A percentile compares a stretch with the other conserved stretches of the same genome.
These are phyloP conservation scores for Drosophila imparisetae DNA, from an alignment of 2,888 invertebrate genomes.

Conservation along the genomic window DNA sequence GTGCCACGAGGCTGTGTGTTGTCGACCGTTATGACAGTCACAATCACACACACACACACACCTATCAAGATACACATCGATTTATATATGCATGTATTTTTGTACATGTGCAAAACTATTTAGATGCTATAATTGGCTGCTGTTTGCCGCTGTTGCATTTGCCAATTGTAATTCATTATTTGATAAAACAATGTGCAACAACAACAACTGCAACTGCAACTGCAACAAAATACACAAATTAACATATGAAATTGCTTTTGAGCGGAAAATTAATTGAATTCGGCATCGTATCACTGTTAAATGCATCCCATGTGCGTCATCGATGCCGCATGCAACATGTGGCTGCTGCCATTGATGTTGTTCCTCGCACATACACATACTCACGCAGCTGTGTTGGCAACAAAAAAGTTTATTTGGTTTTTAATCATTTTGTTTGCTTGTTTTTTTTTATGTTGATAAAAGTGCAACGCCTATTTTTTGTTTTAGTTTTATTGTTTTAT, in stretches of 20 bases:
- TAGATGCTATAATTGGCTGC: conserved; percentile 76
- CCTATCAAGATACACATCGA: conserved; percentile 13
- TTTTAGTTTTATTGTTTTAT: background rate
- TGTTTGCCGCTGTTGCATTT: conserved; percentile 17
- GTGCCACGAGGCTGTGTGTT: conserved; percentile 16
- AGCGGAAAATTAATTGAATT: conserved; percentile 77
- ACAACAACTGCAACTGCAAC: conserved; percentile 14
- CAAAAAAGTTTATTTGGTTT: background rate
- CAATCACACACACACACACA: conserved; percentile 10
- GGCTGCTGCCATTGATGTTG: conserved; percentile 25
- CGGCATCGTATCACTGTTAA: conserved; percentile 62
- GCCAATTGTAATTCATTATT: conserved; percentile 30
- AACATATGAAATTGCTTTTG: conserved; percentile 79
- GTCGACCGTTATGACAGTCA: conserved; percentile 38
- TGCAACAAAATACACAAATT: conserved; percentile 50
- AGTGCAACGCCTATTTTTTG: background rate
- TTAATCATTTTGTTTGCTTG: background rate
- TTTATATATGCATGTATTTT: conserved; percentile 10
- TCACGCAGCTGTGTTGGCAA: background rate
- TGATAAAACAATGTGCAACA: conserved; percentile 37
- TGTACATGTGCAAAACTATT: conserved; percentile 59
- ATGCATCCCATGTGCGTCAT: conserved; percentile 59
- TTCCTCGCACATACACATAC: background rate
- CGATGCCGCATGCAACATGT: conserved; percentile 67
- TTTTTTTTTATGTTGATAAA: background rate